Evolutionary conservation across 2,797 vertebrate genomes (phyloP), one percentile per base, ranked within the genome.

Genomic region (Hapalemur alaotrensis): DNA sequence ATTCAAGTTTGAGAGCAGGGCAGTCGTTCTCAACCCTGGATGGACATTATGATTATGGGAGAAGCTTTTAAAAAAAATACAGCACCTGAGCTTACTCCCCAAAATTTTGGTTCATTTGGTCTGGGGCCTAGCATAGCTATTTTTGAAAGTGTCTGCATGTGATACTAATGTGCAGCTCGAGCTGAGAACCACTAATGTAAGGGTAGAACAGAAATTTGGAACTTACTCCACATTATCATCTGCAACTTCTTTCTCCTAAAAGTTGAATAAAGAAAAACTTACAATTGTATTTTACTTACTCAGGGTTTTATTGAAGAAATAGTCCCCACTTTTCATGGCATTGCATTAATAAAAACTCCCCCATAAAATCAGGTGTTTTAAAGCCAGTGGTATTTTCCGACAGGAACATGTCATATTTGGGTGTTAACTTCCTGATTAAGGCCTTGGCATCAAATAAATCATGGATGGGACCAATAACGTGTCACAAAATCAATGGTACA

Each of bases 361-460:
- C 15, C 4, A 11, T 86, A 35, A 86, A 91, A 91, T 20, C 43
- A 72, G n/a, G 20, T 94, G 61, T 88, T 95, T 72, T 72, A 84
- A 95, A 91, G 65, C 50, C 43, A 73, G n/a, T 70, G 70, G 41
- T 50, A 28, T 95, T 94, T 96, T 81, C 81, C 41, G 54, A 89
- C 1, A 95, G 43, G 59, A 73, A 41, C 69, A 46, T 86, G 73
- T 91, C 54, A 54, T 88, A 96, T 89, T 80, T 96, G 72, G 69
- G 41, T 95, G 57, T 93, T 93, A 78, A 90, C 76, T 93, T 95
- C 41, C 86, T 92, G 84, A 78, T 85, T 28, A 69, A 84, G 67
- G 84, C 32, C 17, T 85, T 93, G 38, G n/a, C 79, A 89, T 81
- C 41, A 70, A 76, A 20, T 90, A 95, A 95, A 79, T 95, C 50